Evolutionary conservation across 2,888 invertebrate genomes (phyloP).

Genomic region (Thumatha senex): DNA sequence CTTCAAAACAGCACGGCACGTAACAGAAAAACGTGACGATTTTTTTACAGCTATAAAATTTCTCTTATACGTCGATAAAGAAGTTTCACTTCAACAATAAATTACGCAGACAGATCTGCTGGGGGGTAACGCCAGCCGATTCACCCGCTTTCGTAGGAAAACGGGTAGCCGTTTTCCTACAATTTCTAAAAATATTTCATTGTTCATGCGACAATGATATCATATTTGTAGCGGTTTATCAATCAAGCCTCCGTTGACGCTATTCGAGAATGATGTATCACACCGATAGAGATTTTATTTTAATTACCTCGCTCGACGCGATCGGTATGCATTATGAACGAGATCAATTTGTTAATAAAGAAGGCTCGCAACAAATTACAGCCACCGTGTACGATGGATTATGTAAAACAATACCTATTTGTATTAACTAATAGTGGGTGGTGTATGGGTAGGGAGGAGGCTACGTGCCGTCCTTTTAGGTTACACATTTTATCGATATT

Average conservation of each 20-base stretch:
- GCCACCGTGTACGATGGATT: constrained; percentile 73
- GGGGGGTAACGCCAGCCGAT: too few relatives aligned
- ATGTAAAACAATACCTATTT: constrained; percentile 82
- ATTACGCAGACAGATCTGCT: too few relatives aligned
- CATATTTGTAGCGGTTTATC: constrained; percentile 32
- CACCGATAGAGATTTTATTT: constrained; percentile 40
- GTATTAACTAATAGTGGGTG: constrained; percentile 79
- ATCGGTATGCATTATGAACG: constrained; percentile 68
- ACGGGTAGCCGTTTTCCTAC: too few relatives aligned
- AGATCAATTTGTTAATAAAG: constrained; percentile 78
- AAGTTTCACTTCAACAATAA: too few relatives aligned
- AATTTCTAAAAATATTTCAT: too few relatives aligned
- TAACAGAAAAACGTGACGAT: too few relatives aligned
- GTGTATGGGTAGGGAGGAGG: constrained; percentile 46
- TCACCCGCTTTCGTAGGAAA: too few relatives aligned
- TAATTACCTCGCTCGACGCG: constrained; percentile 43
- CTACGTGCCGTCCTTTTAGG: constrained; percentile 34
- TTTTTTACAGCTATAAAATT: too few relatives aligned
- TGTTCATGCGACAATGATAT: constrained; percentile 26
- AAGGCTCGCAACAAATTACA: constrained; percentile 79
- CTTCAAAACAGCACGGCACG: too few relatives aligned
- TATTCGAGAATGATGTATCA: constrained; percentile 33
- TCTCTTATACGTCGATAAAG: too few relatives aligned
- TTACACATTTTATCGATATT: constrained; percentile 18
- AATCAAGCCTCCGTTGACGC: constrained; percentile 33